These are phyloP conservation scores for Leptinotarsa haldemani DNA, from an alignment of 2,888 invertebrate genomes.

Conservation along the genomic window DNA sequence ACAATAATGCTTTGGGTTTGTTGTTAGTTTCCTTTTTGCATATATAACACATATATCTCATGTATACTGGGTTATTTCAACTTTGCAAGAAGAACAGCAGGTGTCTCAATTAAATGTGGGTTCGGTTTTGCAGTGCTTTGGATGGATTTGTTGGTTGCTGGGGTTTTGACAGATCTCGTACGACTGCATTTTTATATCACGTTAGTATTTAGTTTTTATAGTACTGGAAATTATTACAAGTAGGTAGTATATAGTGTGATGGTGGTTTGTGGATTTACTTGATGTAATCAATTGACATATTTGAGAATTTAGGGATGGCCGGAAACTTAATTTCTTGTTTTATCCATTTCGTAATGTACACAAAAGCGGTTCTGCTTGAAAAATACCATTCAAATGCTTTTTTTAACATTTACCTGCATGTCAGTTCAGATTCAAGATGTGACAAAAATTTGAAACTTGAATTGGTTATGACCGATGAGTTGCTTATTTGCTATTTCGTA, in stretches of 20 bases:
- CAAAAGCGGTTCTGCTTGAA: too few species aligned
- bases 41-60: slow-evolving; percentile 50
- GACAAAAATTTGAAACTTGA: too few species aligned
- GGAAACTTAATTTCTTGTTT: too few species aligned
- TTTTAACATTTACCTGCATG: too few species aligned
- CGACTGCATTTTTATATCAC: slow-evolving; percentile 12
- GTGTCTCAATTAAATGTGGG: slow-evolving; percentile 26
- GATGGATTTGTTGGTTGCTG: slow-evolving; percentile 26
- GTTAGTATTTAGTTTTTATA: slow-evolving; percentile 19
- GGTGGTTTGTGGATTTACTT: not conserved
- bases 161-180: slow-evolving; percentile 20
- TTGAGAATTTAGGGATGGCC: too few species aligned
- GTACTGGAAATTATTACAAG: not conserved
- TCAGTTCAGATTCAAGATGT: too few species aligned
- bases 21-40: slow-evolving; percentile 64
- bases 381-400: too few species aligned
- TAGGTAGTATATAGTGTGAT: not conserved
- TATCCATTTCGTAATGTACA: too few species aligned
- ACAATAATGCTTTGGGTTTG: slow-evolving; percentile 68
- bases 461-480: too few species aligned
- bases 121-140: slow-evolving; percentile 24
- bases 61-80: slow-evolving; percentile 33
- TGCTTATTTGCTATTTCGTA: too few species aligned
- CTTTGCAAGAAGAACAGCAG: slow-evolving; percentile 6
- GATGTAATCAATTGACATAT: not conserved